phyloP scores from a whole-genome alignment of 2,797 vertebrate genomes.

The Iguana delicatissima region DNA sequence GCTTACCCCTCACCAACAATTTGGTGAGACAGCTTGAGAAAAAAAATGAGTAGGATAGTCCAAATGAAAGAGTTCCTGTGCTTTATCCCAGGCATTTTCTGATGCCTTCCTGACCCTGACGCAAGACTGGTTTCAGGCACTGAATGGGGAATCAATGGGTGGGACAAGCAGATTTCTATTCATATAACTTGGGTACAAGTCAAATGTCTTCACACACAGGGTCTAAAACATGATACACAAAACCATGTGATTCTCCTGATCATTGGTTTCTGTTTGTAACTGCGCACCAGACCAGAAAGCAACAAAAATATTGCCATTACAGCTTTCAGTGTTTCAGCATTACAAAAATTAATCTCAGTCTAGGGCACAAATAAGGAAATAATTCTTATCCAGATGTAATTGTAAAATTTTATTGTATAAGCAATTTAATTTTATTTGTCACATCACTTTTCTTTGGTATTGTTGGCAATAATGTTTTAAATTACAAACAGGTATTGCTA shows the following conservation, averaged over 20 bases:
- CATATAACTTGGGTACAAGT: too few species aligned
- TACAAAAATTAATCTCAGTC: conserved; percentile 13
- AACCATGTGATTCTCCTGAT: background rate
- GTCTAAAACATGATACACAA: background rate
- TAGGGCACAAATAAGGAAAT: conserved; percentile 23
- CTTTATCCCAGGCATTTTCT: background rate
- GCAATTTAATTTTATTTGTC: conserved; percentile 26
- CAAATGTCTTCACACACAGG: background rate
- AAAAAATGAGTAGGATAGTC: background rate
- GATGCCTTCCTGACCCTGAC: too few species aligned
- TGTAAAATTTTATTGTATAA: conserved; percentile 31
- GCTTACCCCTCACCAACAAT: background rate
- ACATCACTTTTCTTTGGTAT: background rate
- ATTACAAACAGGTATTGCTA: conserved; percentile 24
- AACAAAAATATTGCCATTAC: conserved; percentile 27
- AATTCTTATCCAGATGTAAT: conserved; percentile 11
- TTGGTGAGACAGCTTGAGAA: background rate
- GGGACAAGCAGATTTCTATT: too few species aligned
- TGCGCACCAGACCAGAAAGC: background rate
- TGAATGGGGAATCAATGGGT: too few species aligned
- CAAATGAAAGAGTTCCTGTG: background rate
- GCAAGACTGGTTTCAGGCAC: too few species aligned
- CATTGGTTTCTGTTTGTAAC: background rate
- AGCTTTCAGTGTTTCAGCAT: conserved; percentile 21
- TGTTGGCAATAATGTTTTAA: background rate